These are phyloP conservation scores for Calcarius lapponicus DNA, from an alignment of 2,797 vertebrate species.

Conservation along the genomic window DNA sequence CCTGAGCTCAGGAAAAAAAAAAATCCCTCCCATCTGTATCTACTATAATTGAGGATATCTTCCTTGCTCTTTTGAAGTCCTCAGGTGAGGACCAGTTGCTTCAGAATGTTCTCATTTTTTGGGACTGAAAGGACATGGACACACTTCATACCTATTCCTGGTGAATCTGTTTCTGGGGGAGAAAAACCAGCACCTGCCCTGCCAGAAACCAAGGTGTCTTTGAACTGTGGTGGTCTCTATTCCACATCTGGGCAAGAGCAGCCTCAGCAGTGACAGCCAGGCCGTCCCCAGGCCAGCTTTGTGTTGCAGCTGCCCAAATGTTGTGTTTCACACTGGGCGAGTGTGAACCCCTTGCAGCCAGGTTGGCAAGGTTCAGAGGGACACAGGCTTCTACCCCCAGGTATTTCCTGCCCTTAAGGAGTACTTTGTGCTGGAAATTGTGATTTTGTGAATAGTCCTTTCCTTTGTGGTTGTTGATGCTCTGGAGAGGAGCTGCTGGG, in stretches of 20 bases:
- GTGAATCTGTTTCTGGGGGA: no score
- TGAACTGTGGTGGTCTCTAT: background rate
- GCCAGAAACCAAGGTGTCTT: background rate
- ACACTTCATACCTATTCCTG: no score
- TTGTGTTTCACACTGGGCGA: rapidly evolving
- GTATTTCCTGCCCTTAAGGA: background rate
- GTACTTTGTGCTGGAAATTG: background rate
- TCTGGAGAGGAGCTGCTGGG: background rate
- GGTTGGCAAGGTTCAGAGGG: background rate
- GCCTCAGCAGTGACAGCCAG: background rate
- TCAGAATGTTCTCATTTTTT: background rate
- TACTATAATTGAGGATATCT: background rate
- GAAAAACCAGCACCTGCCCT: background rate
- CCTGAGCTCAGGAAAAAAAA: background rate
- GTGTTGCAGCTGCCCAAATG: rapidly evolving
- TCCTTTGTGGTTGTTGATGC: background rate
- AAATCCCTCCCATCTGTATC: background rate
- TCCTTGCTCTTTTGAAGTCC: background rate
- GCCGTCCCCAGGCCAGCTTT: background rate
- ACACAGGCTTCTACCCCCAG: background rate
- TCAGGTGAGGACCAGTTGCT: background rate
- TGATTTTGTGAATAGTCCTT: background rate
- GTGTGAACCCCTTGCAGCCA: background rate
- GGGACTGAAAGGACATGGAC: background rate
- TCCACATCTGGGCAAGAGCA: background rate